phyloP scores from a whole-genome alignment of 1,140 invertebrate genomes.

The Polypedilum pembai region DNA sequence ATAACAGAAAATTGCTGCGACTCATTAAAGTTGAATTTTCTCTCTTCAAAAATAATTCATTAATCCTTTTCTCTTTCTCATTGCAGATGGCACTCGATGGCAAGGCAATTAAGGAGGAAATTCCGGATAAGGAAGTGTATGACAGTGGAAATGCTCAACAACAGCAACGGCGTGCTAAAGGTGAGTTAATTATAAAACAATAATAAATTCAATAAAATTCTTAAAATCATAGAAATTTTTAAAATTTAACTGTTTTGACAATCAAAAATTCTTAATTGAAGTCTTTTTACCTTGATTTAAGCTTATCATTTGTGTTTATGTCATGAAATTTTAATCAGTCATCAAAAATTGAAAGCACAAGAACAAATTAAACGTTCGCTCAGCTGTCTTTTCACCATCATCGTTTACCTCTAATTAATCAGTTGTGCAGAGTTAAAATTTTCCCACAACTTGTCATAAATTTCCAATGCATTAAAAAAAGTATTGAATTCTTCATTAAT shows the following conservation, averaged over 20 bases:
- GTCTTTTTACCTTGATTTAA: background rate
- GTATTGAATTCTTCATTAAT: background rate
- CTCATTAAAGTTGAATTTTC: conserved; percentile 19
- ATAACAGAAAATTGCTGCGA: background rate
- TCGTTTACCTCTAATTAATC: conserved; percentile 12
- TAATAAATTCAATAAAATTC: background rate
- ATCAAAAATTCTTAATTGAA: no score
- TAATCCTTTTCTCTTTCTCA: background rate
- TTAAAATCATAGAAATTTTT: background rate
- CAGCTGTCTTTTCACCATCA: background rate
- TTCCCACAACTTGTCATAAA: background rate
- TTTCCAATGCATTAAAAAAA: background rate
- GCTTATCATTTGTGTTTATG: background rate
- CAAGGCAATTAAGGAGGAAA: conserved; percentile 44
- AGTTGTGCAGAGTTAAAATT: background rate
- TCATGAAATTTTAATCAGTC: background rate
- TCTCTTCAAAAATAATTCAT: background rate
- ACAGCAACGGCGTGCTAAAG: conserved; percentile 32
- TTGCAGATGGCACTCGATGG: conserved; percentile 34
- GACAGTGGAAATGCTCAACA: conserved; percentile 33
- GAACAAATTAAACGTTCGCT: background rate
- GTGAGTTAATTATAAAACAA: conserved; percentile 29
- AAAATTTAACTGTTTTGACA: no score
- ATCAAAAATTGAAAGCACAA: background rate
- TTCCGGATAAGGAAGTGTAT: conserved; percentile 43